These are phyloP conservation scores for Pipistrellus kuhlii DNA, from an alignment of 2,797 vertebrate species.

Conservation along the genomic window DNA sequence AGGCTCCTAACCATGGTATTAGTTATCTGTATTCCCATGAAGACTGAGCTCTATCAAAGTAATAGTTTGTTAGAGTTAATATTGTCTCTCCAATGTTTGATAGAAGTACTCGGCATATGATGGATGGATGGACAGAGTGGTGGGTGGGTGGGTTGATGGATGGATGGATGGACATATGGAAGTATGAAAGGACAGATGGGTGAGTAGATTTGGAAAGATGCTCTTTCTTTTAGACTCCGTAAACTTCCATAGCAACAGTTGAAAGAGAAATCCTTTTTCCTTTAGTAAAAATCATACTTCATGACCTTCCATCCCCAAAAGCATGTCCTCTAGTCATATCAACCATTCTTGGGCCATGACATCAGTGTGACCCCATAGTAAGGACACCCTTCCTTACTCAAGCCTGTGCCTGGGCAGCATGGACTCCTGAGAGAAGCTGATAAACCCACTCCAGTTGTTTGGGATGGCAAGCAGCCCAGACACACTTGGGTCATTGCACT, in stretches of 20 bases:
- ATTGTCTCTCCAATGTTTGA: neutral
- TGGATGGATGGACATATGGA: neutral
- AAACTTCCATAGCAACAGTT: neutral
- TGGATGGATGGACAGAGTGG: neutral
- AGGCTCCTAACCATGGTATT: neutral
- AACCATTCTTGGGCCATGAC: neutral
- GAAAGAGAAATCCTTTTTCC: constrained; percentile 21
- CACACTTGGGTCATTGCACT: constrained; percentile 39
- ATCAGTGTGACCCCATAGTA: neutral
- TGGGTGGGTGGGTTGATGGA: neutral
- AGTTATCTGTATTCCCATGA: neutral
- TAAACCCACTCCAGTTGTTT: neutral
- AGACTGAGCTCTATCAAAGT: neutral
- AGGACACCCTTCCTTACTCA: neutral
- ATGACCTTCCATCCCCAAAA: constrained; percentile 3
- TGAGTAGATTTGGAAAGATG: neutral
- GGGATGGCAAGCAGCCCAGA: neutral
- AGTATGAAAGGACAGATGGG: neutral
- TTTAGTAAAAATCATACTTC: neutral
- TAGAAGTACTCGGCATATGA: neutral
- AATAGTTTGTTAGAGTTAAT: neutral
- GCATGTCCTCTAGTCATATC: neutral
- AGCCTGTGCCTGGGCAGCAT: neutral
- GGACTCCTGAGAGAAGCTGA: constrained; percentile 82
- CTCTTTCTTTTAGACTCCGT: neutral